These are phyloP conservation scores for Oxycera nigricornis DNA, from an alignment of 2,888 invertebrate species.

Conservation along the genomic window DNA sequence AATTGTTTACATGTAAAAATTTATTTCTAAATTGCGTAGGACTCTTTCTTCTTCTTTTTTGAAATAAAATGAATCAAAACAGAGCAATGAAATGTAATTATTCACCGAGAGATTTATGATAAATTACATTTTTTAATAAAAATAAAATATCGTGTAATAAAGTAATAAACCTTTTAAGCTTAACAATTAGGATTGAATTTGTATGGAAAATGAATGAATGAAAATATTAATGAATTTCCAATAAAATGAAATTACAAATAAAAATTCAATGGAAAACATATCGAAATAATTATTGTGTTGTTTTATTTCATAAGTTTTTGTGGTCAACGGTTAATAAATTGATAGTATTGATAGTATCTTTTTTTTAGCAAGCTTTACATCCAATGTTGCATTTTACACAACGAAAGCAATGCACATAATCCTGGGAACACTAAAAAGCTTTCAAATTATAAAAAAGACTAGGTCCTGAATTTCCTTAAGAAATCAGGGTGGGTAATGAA, in stretches of 20 bases:
- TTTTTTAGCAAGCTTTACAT: not conserved
- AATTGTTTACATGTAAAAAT: not conserved
- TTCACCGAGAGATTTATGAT: not conserved
- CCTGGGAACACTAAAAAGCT: no score
- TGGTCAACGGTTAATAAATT: no score
- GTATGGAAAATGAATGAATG: slow-evolving; percentile 16
- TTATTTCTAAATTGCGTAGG: not conserved
- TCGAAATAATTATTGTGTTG: slow-evolving; percentile 7
- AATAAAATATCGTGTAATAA: slow-evolving; percentile 20
- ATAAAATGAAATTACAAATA: slow-evolving; percentile 31
- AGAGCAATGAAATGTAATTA: slow-evolving; percentile 8
- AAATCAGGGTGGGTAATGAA: no score
- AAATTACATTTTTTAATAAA: not conserved
- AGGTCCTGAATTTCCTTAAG: no score
- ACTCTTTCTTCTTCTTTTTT: no score
- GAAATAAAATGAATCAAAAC: no score
- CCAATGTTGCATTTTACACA: not conserved
- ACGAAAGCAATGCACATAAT: no score
- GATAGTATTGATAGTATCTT: not conserved
- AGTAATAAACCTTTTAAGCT: slow-evolving; percentile 18
- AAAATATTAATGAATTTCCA: slow-evolving; percentile 21
- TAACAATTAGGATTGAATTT: slow-evolving; percentile 32
- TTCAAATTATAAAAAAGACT: no score
- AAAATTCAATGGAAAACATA: slow-evolving; percentile 33
- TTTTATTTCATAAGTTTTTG: not conserved